Conservation (phyloP, 2,888 invertebrate genomes). For the Griposia aprilina region DNA sequence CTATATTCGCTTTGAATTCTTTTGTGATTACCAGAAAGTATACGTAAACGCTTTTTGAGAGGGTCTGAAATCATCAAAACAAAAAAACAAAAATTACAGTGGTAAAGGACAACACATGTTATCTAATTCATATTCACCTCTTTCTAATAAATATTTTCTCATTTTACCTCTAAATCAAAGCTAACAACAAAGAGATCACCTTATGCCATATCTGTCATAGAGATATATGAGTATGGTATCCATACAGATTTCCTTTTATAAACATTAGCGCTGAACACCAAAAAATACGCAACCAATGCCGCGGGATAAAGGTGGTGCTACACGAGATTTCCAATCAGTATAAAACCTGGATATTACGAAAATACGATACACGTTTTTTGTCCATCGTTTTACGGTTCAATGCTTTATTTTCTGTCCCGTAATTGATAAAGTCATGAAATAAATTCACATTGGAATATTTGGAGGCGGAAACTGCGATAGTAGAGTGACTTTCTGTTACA, state of each 20-base stretch:
- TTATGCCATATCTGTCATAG: no score
- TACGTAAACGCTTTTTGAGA: background rate
- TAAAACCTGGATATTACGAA: slow-evolving; percentile 52
- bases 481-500: slow-evolving; percentile 7
- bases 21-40: background rate
- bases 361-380: slow-evolving; percentile 47
- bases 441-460: slow-evolving; percentile 50
- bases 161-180: background rate
- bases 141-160: background rate
- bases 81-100: no score
- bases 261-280: background rate
- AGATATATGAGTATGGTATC: background rate
- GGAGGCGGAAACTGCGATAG: slow-evolving; percentile 2
- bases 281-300: slow-evolving; percentile 15
- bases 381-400: slow-evolving; percentile 36
- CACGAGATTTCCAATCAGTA: slow-evolving; percentile 55
- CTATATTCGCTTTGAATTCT: background rate
- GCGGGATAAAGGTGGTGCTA: background rate
- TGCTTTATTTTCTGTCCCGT: slow-evolving; percentile 52
- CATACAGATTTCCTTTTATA: background rate
- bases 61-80: background rate
- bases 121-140: background rate
- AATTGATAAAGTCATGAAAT: slow-evolving; percentile 60
- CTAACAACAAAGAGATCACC: no score
- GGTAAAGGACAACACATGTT: no score